Evolutionary conservation across 1,140 invertebrate species (phyloP).

Genomic region (Bombus haemorrhoidalis): DNA sequence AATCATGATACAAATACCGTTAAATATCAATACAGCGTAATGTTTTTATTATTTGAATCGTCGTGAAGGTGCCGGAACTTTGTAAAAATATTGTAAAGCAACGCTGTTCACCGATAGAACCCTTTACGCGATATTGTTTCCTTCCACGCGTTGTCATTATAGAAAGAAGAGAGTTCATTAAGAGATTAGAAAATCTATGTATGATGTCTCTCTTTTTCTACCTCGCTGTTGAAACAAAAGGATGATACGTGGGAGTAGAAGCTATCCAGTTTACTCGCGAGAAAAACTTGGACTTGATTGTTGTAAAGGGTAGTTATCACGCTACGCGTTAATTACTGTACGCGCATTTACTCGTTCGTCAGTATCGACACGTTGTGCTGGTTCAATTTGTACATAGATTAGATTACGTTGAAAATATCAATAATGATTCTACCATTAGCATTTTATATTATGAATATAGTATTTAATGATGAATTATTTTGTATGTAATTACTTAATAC

Average conservation of each 20-base stretch:
- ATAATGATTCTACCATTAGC: constrained; percentile 72
- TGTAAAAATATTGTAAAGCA: constrained; percentile 12
- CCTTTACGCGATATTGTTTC: neutral
- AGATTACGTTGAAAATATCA: constrained; percentile 64
- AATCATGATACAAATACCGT: constrained; percentile 14
- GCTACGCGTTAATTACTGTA: neutral
- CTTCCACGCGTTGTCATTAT: neutral
- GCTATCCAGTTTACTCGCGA: neutral
- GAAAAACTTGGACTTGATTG: neutral
- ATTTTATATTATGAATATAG: constrained; percentile 76
- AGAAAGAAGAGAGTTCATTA: neutral
- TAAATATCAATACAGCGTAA: constrained; percentile 25
- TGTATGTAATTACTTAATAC: constrained; percentile 73
- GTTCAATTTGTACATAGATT: constrained; percentile 79
- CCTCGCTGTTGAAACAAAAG: neutral
- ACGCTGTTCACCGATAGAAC: neutral
- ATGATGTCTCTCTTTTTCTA: neutral
- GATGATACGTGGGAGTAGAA: neutral
- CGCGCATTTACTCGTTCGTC: constrained; percentile 21
- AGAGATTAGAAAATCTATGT: neutral
- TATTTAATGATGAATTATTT: constrained; percentile 72
- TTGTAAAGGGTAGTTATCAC: constrained; percentile 4
- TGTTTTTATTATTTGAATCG: constrained; percentile 25
- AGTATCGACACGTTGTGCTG: constrained; percentile 41
- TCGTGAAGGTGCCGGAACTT: constrained; percentile 11